Evolutionary conservation across 2,113 vertebrate genomes (phyloP).

Genomic region (Reinhardtius hippoglossoides): DNA sequence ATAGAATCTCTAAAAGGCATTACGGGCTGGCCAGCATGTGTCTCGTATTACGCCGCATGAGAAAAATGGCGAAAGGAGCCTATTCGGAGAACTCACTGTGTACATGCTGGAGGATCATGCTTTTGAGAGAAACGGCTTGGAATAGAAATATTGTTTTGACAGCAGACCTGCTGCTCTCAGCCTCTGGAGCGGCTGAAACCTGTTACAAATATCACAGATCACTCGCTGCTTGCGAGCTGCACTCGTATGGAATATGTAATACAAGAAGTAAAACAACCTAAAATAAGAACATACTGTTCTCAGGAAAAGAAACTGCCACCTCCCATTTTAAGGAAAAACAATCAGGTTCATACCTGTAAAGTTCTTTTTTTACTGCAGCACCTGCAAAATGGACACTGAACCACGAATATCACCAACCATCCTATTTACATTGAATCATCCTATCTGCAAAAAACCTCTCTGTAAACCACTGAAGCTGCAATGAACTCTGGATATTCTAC

Average conservation of each 20-base stretch:
- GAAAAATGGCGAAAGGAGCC: constrained; percentile 42
- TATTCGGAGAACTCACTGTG: constrained; percentile 24
- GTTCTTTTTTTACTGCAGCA: too few relatives aligned
- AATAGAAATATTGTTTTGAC: constrained; percentile 63
- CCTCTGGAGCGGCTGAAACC: constrained; percentile 54
- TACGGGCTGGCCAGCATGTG: constrained; percentile 73
- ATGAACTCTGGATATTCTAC: too few relatives aligned
- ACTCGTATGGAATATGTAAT: constrained; percentile 30
- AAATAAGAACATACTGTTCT: constrained; percentile 42
- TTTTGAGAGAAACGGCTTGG: constrained; percentile 37
- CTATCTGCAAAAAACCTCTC: background rate
- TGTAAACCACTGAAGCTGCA: too few relatives aligned
- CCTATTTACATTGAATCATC: background rate
- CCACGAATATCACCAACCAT: background rate
- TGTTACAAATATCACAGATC: constrained; percentile 45
- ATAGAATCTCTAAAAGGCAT: constrained; percentile 81
- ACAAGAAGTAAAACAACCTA: constrained; percentile 38
- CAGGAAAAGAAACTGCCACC: constrained; percentile 17
- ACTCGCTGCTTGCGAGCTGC: constrained; percentile 8
- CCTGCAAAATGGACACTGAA: too few relatives aligned
- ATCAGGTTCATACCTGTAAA: background rate
- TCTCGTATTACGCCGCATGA: constrained; percentile 63
- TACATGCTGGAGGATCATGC: constrained; percentile 23
- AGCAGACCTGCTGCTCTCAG: constrained; percentile 55
- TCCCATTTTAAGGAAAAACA: constrained; percentile 21